Evolutionary conservation across 2,113 vertebrate species (phyloP).

Genomic region (Zosterops borbonicus): DNA sequence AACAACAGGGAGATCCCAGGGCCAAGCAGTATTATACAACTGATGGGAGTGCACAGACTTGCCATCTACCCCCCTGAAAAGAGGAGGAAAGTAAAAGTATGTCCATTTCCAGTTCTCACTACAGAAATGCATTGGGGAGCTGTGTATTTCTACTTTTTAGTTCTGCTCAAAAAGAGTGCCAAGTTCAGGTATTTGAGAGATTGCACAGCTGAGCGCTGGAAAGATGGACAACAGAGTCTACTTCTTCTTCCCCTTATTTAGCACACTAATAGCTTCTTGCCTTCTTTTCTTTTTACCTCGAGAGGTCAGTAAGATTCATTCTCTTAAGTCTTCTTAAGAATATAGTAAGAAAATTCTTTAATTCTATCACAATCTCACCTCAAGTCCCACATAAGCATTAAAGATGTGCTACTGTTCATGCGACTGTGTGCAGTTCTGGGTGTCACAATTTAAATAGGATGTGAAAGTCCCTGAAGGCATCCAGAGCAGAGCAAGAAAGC

Average conservation of each 20-base stretch:
- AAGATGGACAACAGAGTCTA: background rate
- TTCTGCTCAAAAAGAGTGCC: background rate
- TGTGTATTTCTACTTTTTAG: background rate
- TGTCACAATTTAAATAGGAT: background rate
- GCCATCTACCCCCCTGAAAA: background rate
- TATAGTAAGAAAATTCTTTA: background rate
- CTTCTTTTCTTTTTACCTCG: background rate
- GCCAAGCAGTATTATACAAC: background rate
- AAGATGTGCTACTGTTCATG: background rate
- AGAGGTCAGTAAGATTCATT: background rate
- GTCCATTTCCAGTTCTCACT: background rate
- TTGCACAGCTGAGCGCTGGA: background rate
- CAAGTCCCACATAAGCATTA: background rate
- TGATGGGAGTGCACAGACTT: background rate
- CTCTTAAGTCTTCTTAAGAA: background rate
- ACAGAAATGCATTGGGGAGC: background rate
- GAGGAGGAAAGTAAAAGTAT: background rate
- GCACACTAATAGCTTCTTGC: background rate
- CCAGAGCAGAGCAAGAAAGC: background rate
- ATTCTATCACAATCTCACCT: background rate
- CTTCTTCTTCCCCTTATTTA: background rate
- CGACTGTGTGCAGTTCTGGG: background rate
- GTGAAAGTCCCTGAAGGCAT: background rate
- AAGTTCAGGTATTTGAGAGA: background rate
- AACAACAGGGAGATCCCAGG: background rate